Base-by-base conservation (phyloP, 1,140 invertebrate species). In the Zaprionus africanus region DNA sequence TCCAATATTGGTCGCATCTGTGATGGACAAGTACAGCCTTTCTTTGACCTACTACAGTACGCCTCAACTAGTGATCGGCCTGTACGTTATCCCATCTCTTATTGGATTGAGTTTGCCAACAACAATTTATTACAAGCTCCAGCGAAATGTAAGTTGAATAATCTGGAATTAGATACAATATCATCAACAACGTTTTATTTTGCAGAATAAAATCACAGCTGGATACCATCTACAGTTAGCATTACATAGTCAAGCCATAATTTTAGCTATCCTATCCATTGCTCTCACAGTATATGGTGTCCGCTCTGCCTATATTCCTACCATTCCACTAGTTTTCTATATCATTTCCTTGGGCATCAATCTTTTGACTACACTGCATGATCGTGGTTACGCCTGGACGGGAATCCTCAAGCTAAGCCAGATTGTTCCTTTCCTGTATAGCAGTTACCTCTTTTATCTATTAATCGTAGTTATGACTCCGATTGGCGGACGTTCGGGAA, bases 381-480 rank as follows among this genome's bases (percentile, higher is more conserved):
- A 80, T 56, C 66, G 74, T 17, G 95, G 94, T 76, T 94, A 94
- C 84, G 94, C 94, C 79, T 95, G 95, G 95, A 81, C 95, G 6
- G 82, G 93, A 54, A 90, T 94, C 34, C 93, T 95, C 60, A 93
- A 95, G 66, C 78, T 87, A 0, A 49, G 77, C 17, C 90, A 91
- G 63, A 54, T 91, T n/a, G 28, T 83, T 41, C 87, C 90, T 26
- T 92, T 93, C 66, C 85, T 95, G 49, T 94, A 94, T 58, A 91
- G 96, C 66, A 95, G 95, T 15, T 95, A 90, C 38, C 61, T 96
- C 9, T 93, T 95, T 3, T 94, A 96, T 79, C 93, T 94, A 17
- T 94, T 95, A 60, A 95, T 96, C 78, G 93, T 96, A 43, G 87
- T 94, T n/a, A 94, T 96, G 72, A 94, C 95, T n/a, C 95, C 96